phyloP scores from a whole-genome alignment of 1,140 invertebrate species.

The Tachypleus tridentatus region DNA sequence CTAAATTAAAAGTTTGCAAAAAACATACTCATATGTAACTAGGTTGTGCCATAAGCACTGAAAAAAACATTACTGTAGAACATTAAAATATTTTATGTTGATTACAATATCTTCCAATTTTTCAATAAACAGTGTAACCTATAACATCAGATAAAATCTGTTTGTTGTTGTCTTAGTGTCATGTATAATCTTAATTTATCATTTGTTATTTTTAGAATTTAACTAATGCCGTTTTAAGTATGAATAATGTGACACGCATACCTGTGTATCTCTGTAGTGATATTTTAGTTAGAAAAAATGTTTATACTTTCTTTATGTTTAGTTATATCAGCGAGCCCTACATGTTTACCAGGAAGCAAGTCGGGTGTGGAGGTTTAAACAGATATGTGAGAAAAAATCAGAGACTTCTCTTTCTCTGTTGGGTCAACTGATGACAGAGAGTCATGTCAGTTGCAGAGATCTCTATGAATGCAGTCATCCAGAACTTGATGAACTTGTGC shows the following conservation, averaged over 20 bases:
- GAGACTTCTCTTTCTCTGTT: constrained; percentile 42
- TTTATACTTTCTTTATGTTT: constrained; percentile 42
- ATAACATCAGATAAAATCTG: no score
- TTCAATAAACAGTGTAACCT: no score
- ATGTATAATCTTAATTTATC: constrained; percentile 11
- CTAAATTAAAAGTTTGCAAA: no score
- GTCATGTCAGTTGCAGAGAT: constrained; percentile 69
- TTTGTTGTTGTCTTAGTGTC: no score
- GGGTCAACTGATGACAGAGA: constrained; percentile 74
- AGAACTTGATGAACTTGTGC: constrained; percentile 70
- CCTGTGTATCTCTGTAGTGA: constrained; percentile 26
- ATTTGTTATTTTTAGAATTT: constrained; percentile 3
- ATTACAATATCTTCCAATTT: no score
- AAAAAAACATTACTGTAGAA: no score
- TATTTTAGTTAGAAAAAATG: constrained; percentile 12
- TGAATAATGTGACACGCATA: neutral
- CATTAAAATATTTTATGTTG: no score
- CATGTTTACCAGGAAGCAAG: constrained; percentile 71
- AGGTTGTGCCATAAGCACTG: no score
- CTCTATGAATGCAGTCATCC: constrained; percentile 91
- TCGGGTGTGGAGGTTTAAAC: constrained; percentile 60
- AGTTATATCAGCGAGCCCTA: constrained; percentile 64
- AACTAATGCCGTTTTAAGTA: constrained; percentile 3
- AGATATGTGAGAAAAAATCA: constrained; percentile 43
- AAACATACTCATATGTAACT: no score